Percentiles rank a stretch among this genome's conserved stretches.
These are phyloP conservation scores for Columba livia DNA, from an alignment of 2,113 vertebrate species.

Conservation along the genomic window DNA sequence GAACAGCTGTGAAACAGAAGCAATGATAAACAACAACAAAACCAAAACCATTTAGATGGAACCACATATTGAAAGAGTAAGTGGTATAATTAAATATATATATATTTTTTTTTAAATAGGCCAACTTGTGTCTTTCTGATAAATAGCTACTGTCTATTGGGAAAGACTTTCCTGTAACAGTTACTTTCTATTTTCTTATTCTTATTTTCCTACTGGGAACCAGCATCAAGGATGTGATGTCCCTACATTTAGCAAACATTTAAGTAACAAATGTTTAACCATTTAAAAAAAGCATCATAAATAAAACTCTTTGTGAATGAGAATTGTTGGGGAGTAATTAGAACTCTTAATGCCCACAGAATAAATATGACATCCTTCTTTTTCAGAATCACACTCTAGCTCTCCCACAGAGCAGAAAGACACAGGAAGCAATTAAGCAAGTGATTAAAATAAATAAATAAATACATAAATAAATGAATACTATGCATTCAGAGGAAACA, in stretches of 20 bases:
- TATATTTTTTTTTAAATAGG: background rate
- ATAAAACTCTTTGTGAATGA: conserved; percentile 55
- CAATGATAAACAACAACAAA: conserved; percentile 6
- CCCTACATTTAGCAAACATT: conserved; percentile 56
- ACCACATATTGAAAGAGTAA: conserved; percentile 1
- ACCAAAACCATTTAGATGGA: background rate
- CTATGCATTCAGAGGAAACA: background rate
- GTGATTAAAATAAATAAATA: background rate
- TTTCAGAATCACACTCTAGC: conserved; percentile 15
- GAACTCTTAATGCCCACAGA: conserved; percentile 46
- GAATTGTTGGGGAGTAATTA: conserved; percentile 65
- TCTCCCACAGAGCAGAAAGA: conserved; percentile 32
- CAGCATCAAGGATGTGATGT: background rate
- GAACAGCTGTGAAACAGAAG: conserved; percentile 16
- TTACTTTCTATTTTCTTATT: background rate
- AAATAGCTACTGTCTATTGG: background rate
- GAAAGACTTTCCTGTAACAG: background rate
- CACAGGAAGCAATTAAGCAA: conserved; percentile 48
- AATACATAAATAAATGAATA: background rate
- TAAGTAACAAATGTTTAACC: conserved; percentile 57
- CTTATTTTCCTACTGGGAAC: conserved; percentile 22
- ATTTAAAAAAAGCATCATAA: conserved; percentile 58
- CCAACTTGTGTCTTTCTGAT: background rate
- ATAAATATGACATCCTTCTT: conserved; percentile 55
- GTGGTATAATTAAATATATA: conserved; percentile 1